These are phyloP conservation scores for Stictocephala bisonia DNA, from an alignment of 2,888 invertebrate species.

Conservation along the genomic window DNA sequence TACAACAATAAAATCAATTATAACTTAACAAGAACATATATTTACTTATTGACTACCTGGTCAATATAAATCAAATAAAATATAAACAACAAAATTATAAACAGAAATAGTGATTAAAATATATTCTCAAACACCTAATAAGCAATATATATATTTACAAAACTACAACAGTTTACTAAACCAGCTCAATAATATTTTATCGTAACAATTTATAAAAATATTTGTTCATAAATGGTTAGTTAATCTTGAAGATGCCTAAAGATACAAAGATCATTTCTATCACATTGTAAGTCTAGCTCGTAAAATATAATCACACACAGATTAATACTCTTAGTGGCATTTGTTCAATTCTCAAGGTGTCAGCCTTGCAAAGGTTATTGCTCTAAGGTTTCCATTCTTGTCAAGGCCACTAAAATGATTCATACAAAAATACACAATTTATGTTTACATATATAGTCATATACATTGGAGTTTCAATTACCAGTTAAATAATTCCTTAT, in stretches of 20 bases:
- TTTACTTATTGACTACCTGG: conserved; percentile 26
- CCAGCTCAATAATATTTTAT: conserved; percentile 36
- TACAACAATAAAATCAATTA: conserved; percentile 39
- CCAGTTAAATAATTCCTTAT: background rate
- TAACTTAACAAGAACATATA: conserved; percentile 37
- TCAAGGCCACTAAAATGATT: conserved; percentile 44
- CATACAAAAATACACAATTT: conserved; percentile 41
- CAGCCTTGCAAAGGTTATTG: conserved; percentile 36
- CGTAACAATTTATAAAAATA: conserved; percentile 47
- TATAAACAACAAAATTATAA: conserved; percentile 38
- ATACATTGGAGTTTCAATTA: conserved; percentile 19
- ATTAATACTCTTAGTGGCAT: conserved; percentile 18
- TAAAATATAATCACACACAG: conserved; percentile 28
- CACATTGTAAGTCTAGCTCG: conserved; percentile 41
- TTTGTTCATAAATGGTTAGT: conserved; percentile 43
- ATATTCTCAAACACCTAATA: conserved; percentile 25
- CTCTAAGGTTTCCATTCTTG: conserved; percentile 25
- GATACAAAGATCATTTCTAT: conserved; percentile 47
- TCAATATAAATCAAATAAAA: conserved; percentile 25
- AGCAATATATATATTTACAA: conserved; percentile 40
- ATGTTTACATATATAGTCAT: conserved; percentile 14
- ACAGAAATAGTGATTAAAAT: conserved; percentile 42
- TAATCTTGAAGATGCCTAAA: conserved; percentile 34
- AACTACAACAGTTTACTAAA: conserved; percentile 32
- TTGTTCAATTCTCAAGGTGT: conserved; percentile 31